These are phyloP conservation scores for Epinephelus moara DNA, from an alignment of 2,113 vertebrate genomes.

Conservation along the genomic window DNA sequence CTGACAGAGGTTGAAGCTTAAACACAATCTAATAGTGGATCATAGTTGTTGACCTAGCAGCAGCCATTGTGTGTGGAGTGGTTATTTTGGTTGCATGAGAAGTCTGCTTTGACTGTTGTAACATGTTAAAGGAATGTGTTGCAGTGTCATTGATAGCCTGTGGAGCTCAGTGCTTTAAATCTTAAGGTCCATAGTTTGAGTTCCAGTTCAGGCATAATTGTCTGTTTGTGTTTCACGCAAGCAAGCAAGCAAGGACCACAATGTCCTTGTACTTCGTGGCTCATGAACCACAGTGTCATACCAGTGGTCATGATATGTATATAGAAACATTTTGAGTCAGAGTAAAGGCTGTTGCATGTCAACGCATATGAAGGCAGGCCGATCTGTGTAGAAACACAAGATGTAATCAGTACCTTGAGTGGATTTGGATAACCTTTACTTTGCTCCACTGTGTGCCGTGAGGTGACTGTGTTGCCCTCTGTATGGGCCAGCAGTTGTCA, in stretches of 20 bases:
- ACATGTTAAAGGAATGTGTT: not conserved
- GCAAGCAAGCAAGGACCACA: not conserved
- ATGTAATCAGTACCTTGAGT: not conserved
- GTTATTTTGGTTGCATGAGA: not conserved
- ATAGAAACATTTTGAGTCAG: not conserved
- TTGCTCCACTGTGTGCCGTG: not conserved
- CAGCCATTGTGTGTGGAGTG: not conserved
- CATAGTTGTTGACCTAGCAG: not conserved
- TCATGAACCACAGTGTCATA: not conserved
- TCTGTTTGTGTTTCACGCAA: not conserved
- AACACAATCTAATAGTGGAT: not conserved
- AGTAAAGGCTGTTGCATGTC: not conserved
- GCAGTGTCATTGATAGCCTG: conserved; percentile 26
- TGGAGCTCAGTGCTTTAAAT: conserved; percentile 89
- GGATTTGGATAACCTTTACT: conserved; percentile 47
- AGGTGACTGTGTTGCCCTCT: conserved; percentile 8
- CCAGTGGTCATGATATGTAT: not conserved
- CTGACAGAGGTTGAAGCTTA: not conserved
- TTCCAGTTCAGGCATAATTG: not conserved
- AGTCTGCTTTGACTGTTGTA: not conserved
- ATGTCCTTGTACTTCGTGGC: not conserved
- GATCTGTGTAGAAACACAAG: not conserved
- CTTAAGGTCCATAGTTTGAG: not conserved
- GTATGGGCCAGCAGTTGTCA: conserved; percentile 20
- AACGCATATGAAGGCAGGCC: not conserved